Evolutionary conservation across 2,797 vertebrate genomes (phyloP).

Genomic region (Sphenodon punctatus): DNA sequence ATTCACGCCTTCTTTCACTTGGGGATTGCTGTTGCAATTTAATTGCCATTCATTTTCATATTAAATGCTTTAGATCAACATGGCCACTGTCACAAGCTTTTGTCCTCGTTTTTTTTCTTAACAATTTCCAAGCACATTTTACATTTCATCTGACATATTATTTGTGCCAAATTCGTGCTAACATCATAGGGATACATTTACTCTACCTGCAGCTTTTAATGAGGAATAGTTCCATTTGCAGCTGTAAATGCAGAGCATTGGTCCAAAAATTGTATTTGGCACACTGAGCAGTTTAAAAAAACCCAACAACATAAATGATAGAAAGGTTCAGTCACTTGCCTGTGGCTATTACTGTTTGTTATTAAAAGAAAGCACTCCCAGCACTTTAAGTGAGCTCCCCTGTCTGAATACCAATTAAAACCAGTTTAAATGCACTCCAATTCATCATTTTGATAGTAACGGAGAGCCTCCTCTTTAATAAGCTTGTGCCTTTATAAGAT

Average conservation of each 20-base stretch:
- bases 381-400: constrained; percentile 39
- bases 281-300: constrained; percentile 22
- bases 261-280: constrained; percentile 1
- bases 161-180: constrained; percentile 9
- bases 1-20: neutral
- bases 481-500: constrained; percentile 16
- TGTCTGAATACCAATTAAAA: constrained; percentile 52
- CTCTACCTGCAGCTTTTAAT: constrained; percentile 44
- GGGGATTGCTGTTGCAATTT: neutral
- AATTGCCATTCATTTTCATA: neutral
- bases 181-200: constrained; percentile 1
- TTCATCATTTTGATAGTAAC: constrained; percentile 13
- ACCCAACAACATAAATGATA: neutral
- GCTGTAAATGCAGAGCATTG: constrained; percentile 4
- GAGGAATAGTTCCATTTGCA: constrained; percentile 25
- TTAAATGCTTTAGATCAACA: neutral
- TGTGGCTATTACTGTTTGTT: constrained; percentile 47
- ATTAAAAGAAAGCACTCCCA: constrained; percentile 36
- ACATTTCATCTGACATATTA: constrained; percentile 18
- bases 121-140: neutral
- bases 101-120: neutral
- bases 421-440: constrained; percentile 20
- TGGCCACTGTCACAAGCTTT: neutral
- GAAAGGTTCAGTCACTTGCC: constrained; percentile 17
- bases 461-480: constrained; percentile 1